These are phyloP conservation scores for Penaeus indicus DNA, from an alignment of 1,140 invertebrate species.

Conservation along the genomic window DNA sequence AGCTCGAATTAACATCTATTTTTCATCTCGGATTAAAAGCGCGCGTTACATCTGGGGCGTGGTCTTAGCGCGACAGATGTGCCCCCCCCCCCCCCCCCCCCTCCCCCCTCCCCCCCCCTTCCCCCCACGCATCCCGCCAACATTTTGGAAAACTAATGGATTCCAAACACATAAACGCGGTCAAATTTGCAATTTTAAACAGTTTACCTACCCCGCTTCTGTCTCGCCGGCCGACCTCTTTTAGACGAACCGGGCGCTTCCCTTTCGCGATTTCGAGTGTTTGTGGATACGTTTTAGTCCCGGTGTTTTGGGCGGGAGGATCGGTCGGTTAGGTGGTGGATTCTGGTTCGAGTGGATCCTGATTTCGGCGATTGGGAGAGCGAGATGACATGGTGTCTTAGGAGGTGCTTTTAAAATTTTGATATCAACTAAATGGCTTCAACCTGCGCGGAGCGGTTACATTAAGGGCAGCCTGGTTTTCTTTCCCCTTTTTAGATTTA, in stretches of 20 bases:
- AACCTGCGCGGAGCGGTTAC: neutral
- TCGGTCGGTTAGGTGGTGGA: no score
- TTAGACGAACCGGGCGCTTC: neutral
- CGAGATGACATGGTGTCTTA: neutral
- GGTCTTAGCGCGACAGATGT: slow-evolving; percentile 28
- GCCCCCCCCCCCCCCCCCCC: neutral
- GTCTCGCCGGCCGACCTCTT: slow-evolving; percentile 11
- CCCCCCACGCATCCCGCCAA: neutral
- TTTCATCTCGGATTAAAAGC: no score
- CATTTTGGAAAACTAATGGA: slow-evolving; percentile 49
- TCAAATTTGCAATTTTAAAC: slow-evolving; percentile 63
- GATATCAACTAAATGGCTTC: slow-evolving; percentile 41
- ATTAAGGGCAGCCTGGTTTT: neutral
- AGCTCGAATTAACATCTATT: no score
- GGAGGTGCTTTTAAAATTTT: neutral
- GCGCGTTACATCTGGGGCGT: no score
- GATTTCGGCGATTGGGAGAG: neutral
- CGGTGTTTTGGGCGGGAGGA: no score
- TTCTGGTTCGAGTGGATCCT: neutral
- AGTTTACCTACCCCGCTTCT: slow-evolving; percentile 46
- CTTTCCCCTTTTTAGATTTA: neutral
- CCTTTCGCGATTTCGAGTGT: neutral
- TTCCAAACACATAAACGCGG: slow-evolving; percentile 63
- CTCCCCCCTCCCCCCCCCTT: neutral
- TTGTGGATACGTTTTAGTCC: neutral